These are phyloP conservation scores for Acanthosoma haemorrhoidale DNA, from an alignment of 2,888 invertebrate genomes.

Conservation along the genomic window DNA sequence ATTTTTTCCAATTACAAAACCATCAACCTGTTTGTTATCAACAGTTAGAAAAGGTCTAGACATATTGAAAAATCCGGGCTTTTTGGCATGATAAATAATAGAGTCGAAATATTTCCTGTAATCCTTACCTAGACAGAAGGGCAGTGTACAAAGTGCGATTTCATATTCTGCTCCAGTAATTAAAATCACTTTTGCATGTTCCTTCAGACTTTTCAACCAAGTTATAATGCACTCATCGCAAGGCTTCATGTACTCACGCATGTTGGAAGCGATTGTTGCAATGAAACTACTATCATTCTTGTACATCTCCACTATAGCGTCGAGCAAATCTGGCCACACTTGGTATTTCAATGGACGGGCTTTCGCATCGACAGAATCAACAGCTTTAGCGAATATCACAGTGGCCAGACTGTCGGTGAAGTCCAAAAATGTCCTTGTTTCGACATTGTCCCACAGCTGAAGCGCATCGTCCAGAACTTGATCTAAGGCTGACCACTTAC, in stretches of 20 bases:
- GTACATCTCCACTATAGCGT: conserved; percentile 58
- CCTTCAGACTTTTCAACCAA: conserved; percentile 57
- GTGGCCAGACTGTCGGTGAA: conserved; percentile 64
- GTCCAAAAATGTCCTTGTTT: conserved; percentile 61
- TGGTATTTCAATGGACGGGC: conserved; percentile 42
- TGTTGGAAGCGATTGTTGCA: conserved; percentile 53
- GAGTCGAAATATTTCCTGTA: conserved; percentile 62
- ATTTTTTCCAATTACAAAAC: conserved; percentile 50
- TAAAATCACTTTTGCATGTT: conserved; percentile 53
- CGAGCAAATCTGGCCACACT: conserved; percentile 62
- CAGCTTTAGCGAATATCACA: conserved; percentile 59
- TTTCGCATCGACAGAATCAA: conserved; percentile 55
- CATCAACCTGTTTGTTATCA: conserved; percentile 40
- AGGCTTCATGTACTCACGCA: conserved; percentile 55
- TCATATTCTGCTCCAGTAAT: conserved; percentile 68
- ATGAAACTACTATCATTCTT: conserved; percentile 59
- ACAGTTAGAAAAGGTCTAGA: conserved; percentile 53
- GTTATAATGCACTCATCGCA: conserved; percentile 51
- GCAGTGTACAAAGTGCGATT: conserved; percentile 60
- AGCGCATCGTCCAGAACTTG: conserved; percentile 54
- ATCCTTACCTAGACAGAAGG: conserved; percentile 56
- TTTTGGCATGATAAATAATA: conserved; percentile 61
- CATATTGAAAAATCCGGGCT: conserved; percentile 59
- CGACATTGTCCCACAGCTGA: conserved; percentile 56
- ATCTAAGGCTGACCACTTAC: conserved; percentile 54